Base-by-base conservation (phyloP, 1,140 invertebrate genomes). In the Phenacoccus solenopsis region DNA sequence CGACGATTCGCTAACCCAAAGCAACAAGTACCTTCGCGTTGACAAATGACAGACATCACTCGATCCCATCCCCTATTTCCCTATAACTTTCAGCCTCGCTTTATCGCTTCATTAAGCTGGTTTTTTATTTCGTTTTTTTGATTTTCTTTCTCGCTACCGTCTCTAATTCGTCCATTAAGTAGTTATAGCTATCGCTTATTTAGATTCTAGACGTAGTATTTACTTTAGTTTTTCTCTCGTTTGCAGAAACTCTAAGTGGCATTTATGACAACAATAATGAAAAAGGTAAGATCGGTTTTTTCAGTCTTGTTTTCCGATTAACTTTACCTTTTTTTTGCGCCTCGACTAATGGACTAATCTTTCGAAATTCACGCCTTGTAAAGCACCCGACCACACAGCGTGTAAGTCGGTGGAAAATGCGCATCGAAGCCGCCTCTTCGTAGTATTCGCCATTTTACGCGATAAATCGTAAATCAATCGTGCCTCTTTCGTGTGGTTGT, bases 241-340 rank as follows among this genome's bases (percentile, higher is more conserved):
- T 89, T 89, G 79, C 85, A 91, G 90, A 91, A 83, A 87, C 90
- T 75, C 82, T 91, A 78, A 90, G 89, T 81, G 89, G 90, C 73
- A 88, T 90, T 76, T 88, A 86, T 80, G 84, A 87, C 78, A 84
- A 84, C 80, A 86, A 86, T 79, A 87, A 86, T 77, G 86, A 88
- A 79, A 89, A 89, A 79, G 89, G 90, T 79, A 88, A 90, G 73
- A 25, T 30, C 24, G 24, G 2, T 57, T 38, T 70, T 68, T 28
- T 4, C 32, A 67, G 32, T 32, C 49, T 68, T n/a, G n/a, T n/a
- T n/a, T n/a, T 69, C 3, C 38, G 16, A 9, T 16, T 49, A 32
- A 32, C 30, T 7, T 13, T 16, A 4, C 20, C 5, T 49, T 2
- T 49, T 49, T 49, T n/a, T n/a, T n/a, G n/a, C n/a, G 3, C 16